These are phyloP conservation scores for Dynastes grantii DNA, from an alignment of 2,888 invertebrate genomes.

Conservation along the genomic window DNA sequence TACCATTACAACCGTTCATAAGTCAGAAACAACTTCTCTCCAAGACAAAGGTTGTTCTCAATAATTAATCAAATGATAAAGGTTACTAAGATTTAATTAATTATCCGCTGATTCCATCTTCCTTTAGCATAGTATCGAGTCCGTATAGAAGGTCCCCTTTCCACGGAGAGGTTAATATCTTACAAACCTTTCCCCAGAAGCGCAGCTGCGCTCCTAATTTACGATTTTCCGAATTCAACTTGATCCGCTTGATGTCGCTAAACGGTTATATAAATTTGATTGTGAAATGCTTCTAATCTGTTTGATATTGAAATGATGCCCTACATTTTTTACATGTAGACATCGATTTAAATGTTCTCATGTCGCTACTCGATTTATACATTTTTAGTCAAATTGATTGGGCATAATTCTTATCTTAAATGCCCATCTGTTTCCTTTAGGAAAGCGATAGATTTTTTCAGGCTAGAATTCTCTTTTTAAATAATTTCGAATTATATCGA, in stretches of 20 bases:
- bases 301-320: too few relatives aligned
- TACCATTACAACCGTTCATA: too few relatives aligned
- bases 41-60: conserved; percentile 12
- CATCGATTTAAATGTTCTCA: background rate
- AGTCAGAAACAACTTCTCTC: background rate
- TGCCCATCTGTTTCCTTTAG: background rate
- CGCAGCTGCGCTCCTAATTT: too few relatives aligned
- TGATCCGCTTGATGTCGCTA: too few relatives aligned
- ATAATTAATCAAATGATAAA: conserved; percentile 23
- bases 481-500: conserved; percentile 19
- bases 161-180: too few relatives aligned
- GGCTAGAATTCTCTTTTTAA: background rate
- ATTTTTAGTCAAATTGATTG: background rate
- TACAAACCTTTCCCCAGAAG: too few relatives aligned
- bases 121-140: background rate
- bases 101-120: conserved; percentile 7
- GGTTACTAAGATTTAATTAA: conserved; percentile 17
- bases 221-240: too few relatives aligned
- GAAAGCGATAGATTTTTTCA: background rate
- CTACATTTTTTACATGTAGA: too few relatives aligned
- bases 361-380: background rate
- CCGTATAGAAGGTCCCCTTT: too few relatives aligned
- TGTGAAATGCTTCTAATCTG: too few relatives aligned
- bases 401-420: background rate
- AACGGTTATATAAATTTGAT: too few relatives aligned